Percentiles rank a stretch among this genome's conserved stretches.
Conservation (phyloP, 2,888 invertebrate genomes). For the Lasioglossum pauxillum region DNA sequence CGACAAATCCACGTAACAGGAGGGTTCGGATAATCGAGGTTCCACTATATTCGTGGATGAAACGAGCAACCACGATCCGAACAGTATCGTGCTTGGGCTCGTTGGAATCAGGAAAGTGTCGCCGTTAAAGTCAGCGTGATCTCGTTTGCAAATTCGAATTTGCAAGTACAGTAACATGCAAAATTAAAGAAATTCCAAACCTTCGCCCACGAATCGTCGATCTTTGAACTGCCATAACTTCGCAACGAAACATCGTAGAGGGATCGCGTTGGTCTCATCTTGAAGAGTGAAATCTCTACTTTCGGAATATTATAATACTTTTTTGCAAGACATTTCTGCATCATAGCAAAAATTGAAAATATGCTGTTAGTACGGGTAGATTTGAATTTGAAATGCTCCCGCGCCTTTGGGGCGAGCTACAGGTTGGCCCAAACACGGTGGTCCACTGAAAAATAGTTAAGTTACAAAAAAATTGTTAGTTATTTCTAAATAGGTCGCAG, state of each 20-base stretch:
- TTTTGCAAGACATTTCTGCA: background rate
- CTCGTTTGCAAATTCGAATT: background rate
- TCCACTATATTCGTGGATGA: background rate
- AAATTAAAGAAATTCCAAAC: background rate
- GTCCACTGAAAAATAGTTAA: too few species aligned
- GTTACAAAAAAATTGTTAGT: too few species aligned
- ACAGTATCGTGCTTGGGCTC: background rate
- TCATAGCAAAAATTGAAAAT: background rate
- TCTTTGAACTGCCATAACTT: background rate
- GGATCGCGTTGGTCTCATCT: too few species aligned
- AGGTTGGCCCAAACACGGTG: too few species aligned
- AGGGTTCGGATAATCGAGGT: background rate
- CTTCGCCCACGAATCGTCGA: background rate
- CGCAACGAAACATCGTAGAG: background rate
- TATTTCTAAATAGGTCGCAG: too few species aligned
- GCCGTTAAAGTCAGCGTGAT: rapidly evolving
- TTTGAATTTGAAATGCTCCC: too few species aligned
- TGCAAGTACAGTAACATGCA: background rate
- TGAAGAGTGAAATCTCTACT: background rate
- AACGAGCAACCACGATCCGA: background rate
- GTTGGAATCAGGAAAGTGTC: background rate
- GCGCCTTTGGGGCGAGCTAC: too few species aligned
- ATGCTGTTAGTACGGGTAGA: too few species aligned
- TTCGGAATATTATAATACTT: background rate
- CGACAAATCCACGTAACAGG: rapidly evolving